Base-by-base conservation (phyloP, 1,140 invertebrate species). In the Pinna nobilis region DNA sequence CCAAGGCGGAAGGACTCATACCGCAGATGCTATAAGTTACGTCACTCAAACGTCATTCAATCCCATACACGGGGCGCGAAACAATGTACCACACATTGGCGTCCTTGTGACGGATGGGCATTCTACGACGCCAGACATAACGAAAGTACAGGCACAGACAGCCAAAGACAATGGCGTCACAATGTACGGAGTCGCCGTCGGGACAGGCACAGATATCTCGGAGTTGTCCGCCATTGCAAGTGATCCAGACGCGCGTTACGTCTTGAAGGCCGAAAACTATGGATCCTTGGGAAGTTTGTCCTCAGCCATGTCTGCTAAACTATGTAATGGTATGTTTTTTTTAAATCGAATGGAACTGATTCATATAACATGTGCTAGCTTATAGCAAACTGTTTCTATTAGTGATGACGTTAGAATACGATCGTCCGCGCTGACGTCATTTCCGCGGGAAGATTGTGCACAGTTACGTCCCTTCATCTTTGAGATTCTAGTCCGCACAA, bases 121-220 rank as follows among this genome's bases (percentile, higher is more conserved):
- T 11, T 84, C 84, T 6, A 67, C 65, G 2, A 73, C 76, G 23
- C 67, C 66, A n/a, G 78, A 80, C 51, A 68, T 78, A 13, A 78
- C 81, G 30, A 82, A 81, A 57, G 47, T 82, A 15, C 73, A 84
- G 73, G 78, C 77, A 11, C 76, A 84, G 47, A 71, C 75, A 2
- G 80, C 79, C 5, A 76, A 77, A 57, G 78, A 79, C 68, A 81
- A 80, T 66, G 79, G 78, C 41, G 72, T 84, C 32, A 76, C 77
- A 18, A 64, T 85, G 47, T 84, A 82, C 66, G 72, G 79, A 1
- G 77, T 86, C 59, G 84, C 82, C n/a, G 68, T 86, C 50, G 84
- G 84, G 11, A 69, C 68, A 2, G 77, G 68, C 11, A 79, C 80
- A 23, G 77, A 84, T 59, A 66, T 69, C 51, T 50, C 67, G 11